Evolutionary conservation across 23 tunicate genomes (phyloP), one percentile per base, ranked within the genome.

Genomic region (Botrylloides violaceus): DNA sequence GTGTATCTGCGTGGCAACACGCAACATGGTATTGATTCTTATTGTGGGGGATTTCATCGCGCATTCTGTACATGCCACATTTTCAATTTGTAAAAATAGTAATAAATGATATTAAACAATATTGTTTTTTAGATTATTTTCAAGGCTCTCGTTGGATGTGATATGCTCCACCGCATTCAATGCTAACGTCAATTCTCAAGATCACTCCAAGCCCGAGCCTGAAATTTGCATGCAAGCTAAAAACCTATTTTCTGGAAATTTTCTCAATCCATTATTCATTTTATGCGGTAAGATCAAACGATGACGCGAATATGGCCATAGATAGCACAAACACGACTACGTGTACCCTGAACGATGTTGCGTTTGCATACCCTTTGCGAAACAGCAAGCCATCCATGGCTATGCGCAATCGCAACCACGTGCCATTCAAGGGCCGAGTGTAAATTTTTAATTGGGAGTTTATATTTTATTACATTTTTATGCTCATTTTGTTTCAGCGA

Each of bases 401-500:
- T n/a, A n/a, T n/a, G n/a, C n/a, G n/a, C n/a, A n/a, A n/a, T n/a
- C n/a, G n/a, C n/a, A n/a, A n/a, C n/a, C n/a, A n/a, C n/a, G n/a
- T n/a, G n/a, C n/a, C n/a, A n/a, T n/a, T n/a, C n/a, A n/a, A n/a
- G n/a, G n/a, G n/a, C n/a, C n/a, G n/a, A n/a, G n/a, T n/a, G n/a
- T n/a, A n/a, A n/a, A 18, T 47, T 12, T 12, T 47, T 12, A 12
- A 47, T 12, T 47, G 12, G 18, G 18, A 47, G 55, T 47, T 47
- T 12, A 47, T 18, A 47, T 47, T 12, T 18, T 12, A 12, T 12
- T 47, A 47, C 12, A 12, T 12, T 47, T 12, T 18, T 47, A 6
- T 18, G 19, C 64, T 29, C 31, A 0, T 65, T 65, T 29, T 65
- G 23, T 29, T 75, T 28, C 63, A 85, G 93, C 49, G 19, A 79